These are phyloP conservation scores for Phaethornis superciliosus DNA, from an alignment of 2,113 vertebrate species.

Conservation along the genomic window DNA sequence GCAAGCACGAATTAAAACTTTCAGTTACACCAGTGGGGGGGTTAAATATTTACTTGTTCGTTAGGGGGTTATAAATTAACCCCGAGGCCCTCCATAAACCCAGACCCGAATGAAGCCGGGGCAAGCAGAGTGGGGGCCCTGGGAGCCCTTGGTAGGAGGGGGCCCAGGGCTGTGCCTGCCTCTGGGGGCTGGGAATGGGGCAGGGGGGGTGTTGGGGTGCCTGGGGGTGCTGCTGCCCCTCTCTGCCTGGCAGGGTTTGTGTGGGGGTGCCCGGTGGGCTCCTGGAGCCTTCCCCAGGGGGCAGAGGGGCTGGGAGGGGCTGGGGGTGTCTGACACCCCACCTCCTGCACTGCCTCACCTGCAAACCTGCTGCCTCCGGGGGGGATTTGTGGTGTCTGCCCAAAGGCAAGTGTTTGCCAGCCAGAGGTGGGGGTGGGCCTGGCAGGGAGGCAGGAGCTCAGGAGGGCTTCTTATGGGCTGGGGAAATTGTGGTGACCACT, in stretches of 20 bases:
- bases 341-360: too few relatives aligned
- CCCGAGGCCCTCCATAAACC: constrained; percentile 33
- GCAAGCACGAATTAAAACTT: constrained; percentile 13
- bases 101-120: constrained; percentile 14
- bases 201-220: too few relatives aligned
- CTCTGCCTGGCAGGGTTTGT: too few relatives aligned
- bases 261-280: too few relatives aligned
- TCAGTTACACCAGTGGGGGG: constrained; percentile 31
- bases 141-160: neutral
- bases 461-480: neutral
- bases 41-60: constrained; percentile 62
- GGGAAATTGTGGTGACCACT: too few relatives aligned
- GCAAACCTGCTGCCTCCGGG: too few relatives aligned
- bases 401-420: neutral
- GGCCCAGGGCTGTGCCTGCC: neutral
- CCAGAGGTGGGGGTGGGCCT: neutral
- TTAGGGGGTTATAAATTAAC: constrained; percentile 49
- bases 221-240: neutral
- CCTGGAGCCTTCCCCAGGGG: neutral
- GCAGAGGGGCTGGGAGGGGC: neutral
- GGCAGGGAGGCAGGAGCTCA: neutral
- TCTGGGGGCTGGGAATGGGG: too few relatives aligned
- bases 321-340: neutral
- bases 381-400: too few relatives aligned
- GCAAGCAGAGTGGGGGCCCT: neutral